Conservation (phyloP, 1,140 invertebrate species). For the Tetramorium simillimum region DNA sequence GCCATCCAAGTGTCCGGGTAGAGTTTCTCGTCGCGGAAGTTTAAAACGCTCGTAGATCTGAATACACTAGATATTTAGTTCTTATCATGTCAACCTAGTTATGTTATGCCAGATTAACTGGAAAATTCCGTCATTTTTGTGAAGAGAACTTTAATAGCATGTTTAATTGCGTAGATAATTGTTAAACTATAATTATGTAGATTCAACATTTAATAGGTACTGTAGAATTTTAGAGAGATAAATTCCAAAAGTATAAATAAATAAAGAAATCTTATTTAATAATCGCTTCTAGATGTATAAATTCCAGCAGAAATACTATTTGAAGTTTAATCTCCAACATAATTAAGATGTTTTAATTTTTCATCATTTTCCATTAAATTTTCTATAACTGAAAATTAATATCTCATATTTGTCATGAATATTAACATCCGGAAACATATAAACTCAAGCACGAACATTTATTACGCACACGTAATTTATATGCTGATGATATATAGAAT, state of each 20-base stretch:
- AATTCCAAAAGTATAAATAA: background rate
- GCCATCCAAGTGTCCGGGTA: background rate
- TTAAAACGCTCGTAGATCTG: background rate
- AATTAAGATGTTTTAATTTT: background rate
- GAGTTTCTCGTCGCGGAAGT: constrained; percentile 4
- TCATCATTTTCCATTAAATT: background rate
- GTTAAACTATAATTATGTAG: background rate
- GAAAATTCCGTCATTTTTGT: background rate
- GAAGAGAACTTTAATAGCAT: background rate
- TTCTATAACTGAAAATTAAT: background rate
- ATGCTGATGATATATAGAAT: background rate
- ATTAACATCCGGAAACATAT: background rate
- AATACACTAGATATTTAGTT: constrained; percentile 17
- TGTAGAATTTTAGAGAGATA: background rate
- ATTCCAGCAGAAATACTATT: background rate
- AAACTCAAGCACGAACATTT: background rate
- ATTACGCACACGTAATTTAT: background rate
- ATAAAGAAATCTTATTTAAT: background rate
- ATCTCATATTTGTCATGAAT: background rate
- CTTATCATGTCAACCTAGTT: background rate
- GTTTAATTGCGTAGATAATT: background rate
- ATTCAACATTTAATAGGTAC: no score
- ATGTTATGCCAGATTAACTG: background rate
- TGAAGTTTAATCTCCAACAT: background rate
- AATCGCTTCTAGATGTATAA: background rate